Percentiles rank a stretch among this genome's conserved stretches.
Evolutionary conservation across 2,113 vertebrate species (phyloP).

Genomic region (Taxidea taxus): DNA sequence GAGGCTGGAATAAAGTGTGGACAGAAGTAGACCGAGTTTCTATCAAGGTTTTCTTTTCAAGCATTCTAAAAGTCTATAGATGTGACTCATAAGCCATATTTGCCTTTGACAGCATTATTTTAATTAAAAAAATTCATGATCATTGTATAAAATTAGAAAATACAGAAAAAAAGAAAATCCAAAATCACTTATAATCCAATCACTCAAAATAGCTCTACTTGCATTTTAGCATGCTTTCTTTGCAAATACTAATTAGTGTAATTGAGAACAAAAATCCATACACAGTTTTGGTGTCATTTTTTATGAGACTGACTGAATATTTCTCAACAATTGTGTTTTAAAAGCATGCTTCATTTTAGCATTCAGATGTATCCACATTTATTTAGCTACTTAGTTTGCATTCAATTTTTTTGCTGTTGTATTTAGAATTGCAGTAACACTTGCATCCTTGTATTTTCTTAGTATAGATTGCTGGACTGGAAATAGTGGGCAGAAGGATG

Average conservation of each 20-base stretch:
- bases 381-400: not conserved
- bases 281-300: not conserved
- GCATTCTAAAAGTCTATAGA: not conserved
- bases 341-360: not conserved
- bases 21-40: not conserved
- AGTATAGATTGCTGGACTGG: not conserved
- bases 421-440: not conserved
- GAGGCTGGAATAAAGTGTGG: not conserved
- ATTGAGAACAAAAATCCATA: not conserved
- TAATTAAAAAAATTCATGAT: not conserved
- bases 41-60: not conserved
- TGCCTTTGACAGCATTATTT: not conserved
- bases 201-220: not conserved
- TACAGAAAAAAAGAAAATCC: not conserved
- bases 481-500: not conserved
- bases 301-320: not conserved
- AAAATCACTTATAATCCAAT: not conserved
- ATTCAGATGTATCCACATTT: not conserved
- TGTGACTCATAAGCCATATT: not conserved
- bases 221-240: conserved; percentile 23
- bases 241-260: not conserved
- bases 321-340: not conserved
- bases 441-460: not conserved
- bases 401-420: not conserved
- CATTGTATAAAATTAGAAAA: not conserved